Conservation (phyloP, 2,888 invertebrate genomes). For the Gerris lacustris region DNA sequence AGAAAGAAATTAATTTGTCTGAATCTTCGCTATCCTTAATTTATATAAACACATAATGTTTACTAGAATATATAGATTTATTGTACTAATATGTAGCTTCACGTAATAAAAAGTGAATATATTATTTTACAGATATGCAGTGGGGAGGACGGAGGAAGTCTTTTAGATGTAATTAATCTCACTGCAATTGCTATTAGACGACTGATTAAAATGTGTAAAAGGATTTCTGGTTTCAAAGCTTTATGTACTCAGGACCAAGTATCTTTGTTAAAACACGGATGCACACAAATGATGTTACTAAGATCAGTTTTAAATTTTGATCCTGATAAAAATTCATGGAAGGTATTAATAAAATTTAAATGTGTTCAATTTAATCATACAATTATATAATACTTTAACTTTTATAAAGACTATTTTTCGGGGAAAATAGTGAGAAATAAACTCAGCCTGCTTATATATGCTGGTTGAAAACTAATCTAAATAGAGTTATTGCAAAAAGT, state of each 20-base stretch:
- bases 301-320: conserved; percentile 87
- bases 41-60: no score
- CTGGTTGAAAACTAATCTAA: no score
- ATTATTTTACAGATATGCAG: no score
- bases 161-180: conserved; percentile 75
- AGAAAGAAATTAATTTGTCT: no score
- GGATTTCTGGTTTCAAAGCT: conserved; percentile 65
- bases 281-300: conserved; percentile 91
- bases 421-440: no score
- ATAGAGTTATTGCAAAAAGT: no score
- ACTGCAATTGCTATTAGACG: conserved; percentile 85
- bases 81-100: no score
- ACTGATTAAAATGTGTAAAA: conserved; percentile 50
- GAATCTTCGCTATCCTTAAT: no score
- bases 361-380: conserved; percentile 12
- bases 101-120: no score
- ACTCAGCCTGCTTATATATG: no score
- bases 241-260: conserved; percentile 93
- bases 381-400: conserved; percentile 1
- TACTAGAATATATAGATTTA: no score
- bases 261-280: conserved; percentile 76
- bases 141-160: conserved; percentile 40
- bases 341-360: conserved; percentile 50
- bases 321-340: conserved; percentile 78
- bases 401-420: no score